phyloP scores from a whole-genome alignment of 1,140 invertebrate genomes.

The Drosophila orosa region DNA sequence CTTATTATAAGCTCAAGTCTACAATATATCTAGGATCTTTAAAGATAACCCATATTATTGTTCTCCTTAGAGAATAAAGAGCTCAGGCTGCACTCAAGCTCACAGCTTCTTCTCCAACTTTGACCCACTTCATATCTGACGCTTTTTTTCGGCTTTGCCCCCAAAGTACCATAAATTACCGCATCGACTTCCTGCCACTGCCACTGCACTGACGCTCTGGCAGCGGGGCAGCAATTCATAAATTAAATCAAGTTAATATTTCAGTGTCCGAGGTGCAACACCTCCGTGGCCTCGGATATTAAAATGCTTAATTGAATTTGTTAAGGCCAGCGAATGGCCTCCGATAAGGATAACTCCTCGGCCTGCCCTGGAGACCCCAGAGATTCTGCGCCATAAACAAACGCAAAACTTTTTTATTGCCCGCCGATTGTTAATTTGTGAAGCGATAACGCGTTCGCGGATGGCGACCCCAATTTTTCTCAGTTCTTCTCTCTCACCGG shows the following conservation, averaged over 20 bases:
- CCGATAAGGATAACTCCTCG: constrained; percentile 52
- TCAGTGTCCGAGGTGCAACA: constrained; percentile 75
- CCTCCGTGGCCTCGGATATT: constrained; percentile 75
- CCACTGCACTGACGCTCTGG: constrained; percentile 1
- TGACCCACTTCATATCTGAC: constrained; percentile 38
- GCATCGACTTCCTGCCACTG: constrained; percentile 54
- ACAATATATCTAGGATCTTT: neutral
- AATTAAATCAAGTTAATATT: constrained; percentile 84
- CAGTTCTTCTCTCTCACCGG: constrained; percentile 20
- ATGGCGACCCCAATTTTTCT: constrained; percentile 45
- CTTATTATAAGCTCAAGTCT: neutral
- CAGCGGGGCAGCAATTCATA: constrained; percentile 64
- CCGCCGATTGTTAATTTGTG: constrained; percentile 84
- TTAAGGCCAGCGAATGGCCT: constrained; percentile 60
- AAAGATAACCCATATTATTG: neutral
- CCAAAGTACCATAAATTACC: constrained; percentile 34
- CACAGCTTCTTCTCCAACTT: constrained; percentile 33
- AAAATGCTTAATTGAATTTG: constrained; percentile 83
- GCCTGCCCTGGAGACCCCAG: constrained; percentile 9
- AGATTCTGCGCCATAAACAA: constrained; percentile 71
- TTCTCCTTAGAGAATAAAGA: neutral
- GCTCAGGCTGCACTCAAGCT: neutral
- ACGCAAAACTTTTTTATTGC: constrained; percentile 81
- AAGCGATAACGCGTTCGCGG: constrained; percentile 76
- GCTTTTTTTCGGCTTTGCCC: constrained; percentile 6